Conservation (phyloP, 2,888 invertebrate species). For the Thyatira batis region DNA sequence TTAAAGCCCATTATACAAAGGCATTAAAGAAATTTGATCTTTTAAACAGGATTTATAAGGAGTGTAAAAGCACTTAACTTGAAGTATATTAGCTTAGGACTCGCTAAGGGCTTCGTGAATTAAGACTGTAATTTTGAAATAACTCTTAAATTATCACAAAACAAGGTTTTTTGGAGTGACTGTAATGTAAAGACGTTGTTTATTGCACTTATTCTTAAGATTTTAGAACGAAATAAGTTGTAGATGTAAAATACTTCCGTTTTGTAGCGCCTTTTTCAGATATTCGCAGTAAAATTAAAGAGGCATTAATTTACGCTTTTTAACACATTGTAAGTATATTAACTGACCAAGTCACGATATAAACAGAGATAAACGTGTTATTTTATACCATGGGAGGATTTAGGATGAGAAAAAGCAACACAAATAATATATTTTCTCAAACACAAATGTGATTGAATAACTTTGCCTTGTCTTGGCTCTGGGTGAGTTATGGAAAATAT, state of each 20-base stretch:
- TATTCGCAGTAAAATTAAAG: too few species aligned
- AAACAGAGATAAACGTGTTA: background rate
- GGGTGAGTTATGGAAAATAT: background rate
- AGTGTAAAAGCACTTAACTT: constrained; percentile 37
- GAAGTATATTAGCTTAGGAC: constrained; percentile 32
- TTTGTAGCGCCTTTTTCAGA: too few species aligned
- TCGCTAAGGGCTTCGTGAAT: constrained; percentile 12
- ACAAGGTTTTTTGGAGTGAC: background rate
- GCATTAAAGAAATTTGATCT: constrained; percentile 7
- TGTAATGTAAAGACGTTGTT: background rate
- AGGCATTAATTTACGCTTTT: too few species aligned
- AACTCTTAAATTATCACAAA: constrained; percentile 17
- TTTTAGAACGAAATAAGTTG: too few species aligned
- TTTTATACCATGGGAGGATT: background rate
- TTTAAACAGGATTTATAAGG: constrained; percentile 32
- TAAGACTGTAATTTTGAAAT: constrained; percentile 13
- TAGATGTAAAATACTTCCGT: background rate
- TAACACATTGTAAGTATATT: too few species aligned
- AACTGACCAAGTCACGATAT: background rate
- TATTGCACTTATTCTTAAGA: background rate
- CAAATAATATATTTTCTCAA: background rate
- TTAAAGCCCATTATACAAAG: too few species aligned
- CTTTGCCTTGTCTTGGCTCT: background rate
- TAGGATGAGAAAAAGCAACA: background rate
- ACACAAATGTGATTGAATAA: background rate